Conservation (phyloP, 2,113 vertebrate genomes). For the Lycaon pictus region DNA sequence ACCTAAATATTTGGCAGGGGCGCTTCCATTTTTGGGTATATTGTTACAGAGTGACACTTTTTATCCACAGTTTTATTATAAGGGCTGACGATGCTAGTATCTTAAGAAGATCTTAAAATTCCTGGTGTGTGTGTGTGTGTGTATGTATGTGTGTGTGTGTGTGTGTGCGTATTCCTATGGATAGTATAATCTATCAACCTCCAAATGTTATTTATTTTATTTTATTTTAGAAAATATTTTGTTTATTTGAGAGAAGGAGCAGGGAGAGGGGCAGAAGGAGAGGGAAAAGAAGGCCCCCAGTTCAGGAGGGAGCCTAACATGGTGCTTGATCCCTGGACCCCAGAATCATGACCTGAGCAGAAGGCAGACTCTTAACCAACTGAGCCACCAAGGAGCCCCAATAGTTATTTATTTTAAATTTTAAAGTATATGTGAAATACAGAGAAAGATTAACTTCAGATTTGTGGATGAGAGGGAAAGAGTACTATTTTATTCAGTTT, state of each 20-base stretch:
- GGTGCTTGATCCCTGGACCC: no score
- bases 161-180: background rate
- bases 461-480: slow-evolving; percentile 4
- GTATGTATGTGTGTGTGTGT: background rate
- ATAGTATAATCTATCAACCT: background rate
- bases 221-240: no score
- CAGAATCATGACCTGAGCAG: no score
- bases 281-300: no score
- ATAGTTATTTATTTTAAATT: slow-evolving; percentile 34
- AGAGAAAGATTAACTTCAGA: background rate
- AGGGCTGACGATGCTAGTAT: background rate
- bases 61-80: slow-evolving; percentile 15
- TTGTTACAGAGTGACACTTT: slow-evolving; percentile 6
- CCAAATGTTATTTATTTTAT: slow-evolving; percentile 16
- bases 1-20: background rate
- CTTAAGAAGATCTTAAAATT: background rate
- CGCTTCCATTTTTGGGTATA: background rate
- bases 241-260: no score
- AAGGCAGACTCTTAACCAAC: no score
- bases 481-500: background rate
- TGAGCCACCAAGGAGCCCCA: no score
- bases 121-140: background rate
- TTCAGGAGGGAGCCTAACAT: no score
- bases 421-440: background rate
- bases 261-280: no score